phyloP scores from a whole-genome alignment of 2,113 vertebrate species.

The Platichthys stellatus region DNA sequence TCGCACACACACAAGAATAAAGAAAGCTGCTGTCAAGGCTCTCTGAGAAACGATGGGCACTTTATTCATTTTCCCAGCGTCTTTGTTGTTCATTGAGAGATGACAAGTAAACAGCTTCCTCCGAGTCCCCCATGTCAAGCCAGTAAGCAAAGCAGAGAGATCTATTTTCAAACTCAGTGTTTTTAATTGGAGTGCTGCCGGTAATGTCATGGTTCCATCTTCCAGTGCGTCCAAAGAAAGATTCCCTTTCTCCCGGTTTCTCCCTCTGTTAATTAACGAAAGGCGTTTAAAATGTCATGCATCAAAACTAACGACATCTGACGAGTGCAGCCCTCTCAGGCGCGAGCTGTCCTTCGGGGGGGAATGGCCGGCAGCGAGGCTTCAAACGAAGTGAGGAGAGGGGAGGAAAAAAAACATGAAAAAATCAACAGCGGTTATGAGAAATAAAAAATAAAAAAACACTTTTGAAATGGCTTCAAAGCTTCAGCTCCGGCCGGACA shows the following conservation, averaged over 20 bases:
- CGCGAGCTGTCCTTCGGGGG: constrained; percentile 53
- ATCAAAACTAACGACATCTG: constrained; percentile 73
- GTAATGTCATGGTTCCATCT: constrained; percentile 69
- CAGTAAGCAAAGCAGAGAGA: constrained; percentile 31
- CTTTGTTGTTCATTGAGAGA: constrained; percentile 30
- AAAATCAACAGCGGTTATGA: constrained; percentile 48
- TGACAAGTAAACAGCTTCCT: constrained; percentile 54
- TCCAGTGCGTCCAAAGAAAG: constrained; percentile 56
- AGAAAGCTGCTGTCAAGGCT: neutral
- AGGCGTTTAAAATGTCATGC: constrained; percentile 77
- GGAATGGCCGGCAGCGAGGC: constrained; percentile 57
- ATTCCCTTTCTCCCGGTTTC: constrained; percentile 38
- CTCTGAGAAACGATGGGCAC: neutral
- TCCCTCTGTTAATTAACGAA: constrained; percentile 74
- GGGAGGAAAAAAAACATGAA: neutral
- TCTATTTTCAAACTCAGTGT: constrained; percentile 56
- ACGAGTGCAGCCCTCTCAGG: constrained; percentile 53
- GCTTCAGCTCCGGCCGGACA: constrained; percentile 58
- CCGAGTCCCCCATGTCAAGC: constrained; percentile 44
- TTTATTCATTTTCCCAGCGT: constrained; percentile 23
- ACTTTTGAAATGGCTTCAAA: constrained; percentile 75
- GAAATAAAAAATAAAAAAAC: constrained; percentile 21
- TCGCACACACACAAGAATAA: neutral
- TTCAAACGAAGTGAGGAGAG: constrained; percentile 61
- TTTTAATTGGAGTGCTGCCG: constrained; percentile 76